Percentiles rank a stretch among this genome's conserved stretches.
phyloP scores from a whole-genome alignment of 1,140 invertebrate species.

The Polyergus mexicanus region DNA sequence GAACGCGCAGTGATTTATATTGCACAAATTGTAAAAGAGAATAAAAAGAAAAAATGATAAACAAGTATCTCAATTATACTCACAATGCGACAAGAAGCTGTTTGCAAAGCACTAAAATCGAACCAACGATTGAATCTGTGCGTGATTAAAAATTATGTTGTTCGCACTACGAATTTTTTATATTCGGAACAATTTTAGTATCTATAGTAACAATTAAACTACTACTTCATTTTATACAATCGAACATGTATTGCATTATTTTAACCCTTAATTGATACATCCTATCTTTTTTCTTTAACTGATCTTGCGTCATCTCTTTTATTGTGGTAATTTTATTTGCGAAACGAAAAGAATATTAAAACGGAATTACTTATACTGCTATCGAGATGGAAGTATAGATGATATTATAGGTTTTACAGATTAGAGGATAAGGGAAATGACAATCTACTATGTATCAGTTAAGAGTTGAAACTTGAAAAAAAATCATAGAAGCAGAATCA shows the following conservation, averaged over 20 bases:
- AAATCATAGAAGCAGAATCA: background rate
- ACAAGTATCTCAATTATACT: constrained; percentile 43
- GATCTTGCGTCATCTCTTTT: background rate
- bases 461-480: background rate
- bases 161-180: constrained; percentile 27
- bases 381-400: background rate
- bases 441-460: constrained; percentile 15
- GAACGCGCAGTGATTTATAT: constrained; percentile 25
- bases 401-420: background rate
- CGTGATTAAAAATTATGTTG: constrained; percentile 28
- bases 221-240: constrained; percentile 61
- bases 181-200: constrained; percentile 17
- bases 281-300: background rate
- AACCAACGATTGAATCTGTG: constrained; percentile 24
- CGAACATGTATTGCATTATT: constrained; percentile 19
- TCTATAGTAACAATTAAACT: constrained; percentile 22
- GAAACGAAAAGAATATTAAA: background rate
- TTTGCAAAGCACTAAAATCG: constrained; percentile 42
- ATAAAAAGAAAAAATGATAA: constrained; percentile 2
- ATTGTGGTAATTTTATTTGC: background rate
- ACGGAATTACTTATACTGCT: background rate
- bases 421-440: background rate
- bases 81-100: constrained; percentile 52
- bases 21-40: constrained; percentile 57
- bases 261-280: constrained; percentile 43